phyloP scores from a whole-genome alignment of 1,140 invertebrate genomes.

The Drosophila truncata region DNA sequence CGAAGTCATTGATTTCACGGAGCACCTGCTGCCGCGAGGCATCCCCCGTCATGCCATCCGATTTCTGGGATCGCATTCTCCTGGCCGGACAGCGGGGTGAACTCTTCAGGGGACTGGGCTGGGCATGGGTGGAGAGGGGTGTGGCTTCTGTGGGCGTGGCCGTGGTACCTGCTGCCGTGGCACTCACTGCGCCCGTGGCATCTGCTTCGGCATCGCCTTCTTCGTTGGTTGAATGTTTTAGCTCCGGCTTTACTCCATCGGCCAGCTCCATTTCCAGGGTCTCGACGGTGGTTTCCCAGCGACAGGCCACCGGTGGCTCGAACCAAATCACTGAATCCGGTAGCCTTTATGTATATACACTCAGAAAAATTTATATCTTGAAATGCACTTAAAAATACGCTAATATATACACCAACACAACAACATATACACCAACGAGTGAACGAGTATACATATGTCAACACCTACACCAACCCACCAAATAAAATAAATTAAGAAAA shows the following conservation, averaged over 20 bases:
- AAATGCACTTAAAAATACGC: too few relatives aligned
- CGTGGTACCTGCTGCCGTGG: constrained; percentile 47
- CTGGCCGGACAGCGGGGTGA: constrained; percentile 71
- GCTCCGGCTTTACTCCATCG: constrained; percentile 60
- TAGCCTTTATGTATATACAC: constrained; percentile 77
- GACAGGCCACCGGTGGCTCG: constrained; percentile 92
- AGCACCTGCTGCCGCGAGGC: constrained; percentile 40
- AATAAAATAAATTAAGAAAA: too few relatives aligned
- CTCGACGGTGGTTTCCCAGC: constrained; percentile 88
- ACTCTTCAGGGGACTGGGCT: constrained; percentile 77
- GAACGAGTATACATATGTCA: too few relatives aligned
- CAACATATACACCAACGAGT: too few relatives aligned
- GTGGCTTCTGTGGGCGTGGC: constrained; percentile 71
- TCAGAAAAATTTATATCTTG: too few relatives aligned
- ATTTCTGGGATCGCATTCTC: constrained; percentile 68
- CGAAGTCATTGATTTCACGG: constrained; percentile 77
- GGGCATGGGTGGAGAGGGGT: constrained; percentile 72
- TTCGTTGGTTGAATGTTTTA: not conserved
- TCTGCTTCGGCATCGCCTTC: constrained; percentile 14
- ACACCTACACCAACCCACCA: too few relatives aligned
- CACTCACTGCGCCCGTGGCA: constrained; percentile 6
- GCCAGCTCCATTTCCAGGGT: constrained; percentile 72
- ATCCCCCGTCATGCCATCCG: constrained; percentile 9
- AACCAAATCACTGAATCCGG: constrained; percentile 93
- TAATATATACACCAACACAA: too few relatives aligned